Conservation (phyloP, 2,888 invertebrate genomes). For the Cephonodes hylas region DNA sequence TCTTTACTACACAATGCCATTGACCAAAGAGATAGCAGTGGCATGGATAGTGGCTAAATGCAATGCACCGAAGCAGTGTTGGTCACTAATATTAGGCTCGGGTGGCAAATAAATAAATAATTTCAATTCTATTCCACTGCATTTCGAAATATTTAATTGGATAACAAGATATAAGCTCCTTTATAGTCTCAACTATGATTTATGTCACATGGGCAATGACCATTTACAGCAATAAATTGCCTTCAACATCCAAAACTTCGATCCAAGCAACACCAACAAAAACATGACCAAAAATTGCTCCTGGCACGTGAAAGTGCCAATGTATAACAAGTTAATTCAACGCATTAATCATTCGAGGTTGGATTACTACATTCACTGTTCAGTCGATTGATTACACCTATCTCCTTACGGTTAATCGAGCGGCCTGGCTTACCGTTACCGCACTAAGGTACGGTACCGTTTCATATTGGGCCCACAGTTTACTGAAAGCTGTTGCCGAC, state of each 20-base stretch:
- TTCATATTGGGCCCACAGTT: background rate
- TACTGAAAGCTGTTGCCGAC: background rate
- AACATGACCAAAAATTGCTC: background rate
- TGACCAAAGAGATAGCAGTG: too few species aligned
- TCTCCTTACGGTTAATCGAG: slow-evolving; percentile 1
- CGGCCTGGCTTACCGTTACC: background rate
- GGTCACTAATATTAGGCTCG: too few species aligned
- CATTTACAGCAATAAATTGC: too few species aligned
- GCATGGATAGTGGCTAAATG: too few species aligned
- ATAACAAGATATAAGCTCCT: too few species aligned
- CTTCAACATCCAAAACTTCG: background rate
- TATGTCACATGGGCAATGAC: too few species aligned
- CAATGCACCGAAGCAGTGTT: too few species aligned
- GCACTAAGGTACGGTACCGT: slow-evolving; percentile 3
- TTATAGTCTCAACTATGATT: too few species aligned
- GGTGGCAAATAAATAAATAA: too few species aligned
- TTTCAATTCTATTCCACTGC: too few species aligned
- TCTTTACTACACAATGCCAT: too few species aligned
- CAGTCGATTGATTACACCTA: slow-evolving; percentile 1
- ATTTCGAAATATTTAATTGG: too few species aligned
- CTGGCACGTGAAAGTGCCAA: background rate
- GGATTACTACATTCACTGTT: slow-evolving; percentile 9
- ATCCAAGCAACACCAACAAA: background rate
- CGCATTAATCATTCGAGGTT: background rate
- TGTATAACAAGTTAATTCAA: background rate